Conservation (phyloP, 30 jellyfish, hydroid and myxozoan species). For the Nemopilema nomurai region DNA sequence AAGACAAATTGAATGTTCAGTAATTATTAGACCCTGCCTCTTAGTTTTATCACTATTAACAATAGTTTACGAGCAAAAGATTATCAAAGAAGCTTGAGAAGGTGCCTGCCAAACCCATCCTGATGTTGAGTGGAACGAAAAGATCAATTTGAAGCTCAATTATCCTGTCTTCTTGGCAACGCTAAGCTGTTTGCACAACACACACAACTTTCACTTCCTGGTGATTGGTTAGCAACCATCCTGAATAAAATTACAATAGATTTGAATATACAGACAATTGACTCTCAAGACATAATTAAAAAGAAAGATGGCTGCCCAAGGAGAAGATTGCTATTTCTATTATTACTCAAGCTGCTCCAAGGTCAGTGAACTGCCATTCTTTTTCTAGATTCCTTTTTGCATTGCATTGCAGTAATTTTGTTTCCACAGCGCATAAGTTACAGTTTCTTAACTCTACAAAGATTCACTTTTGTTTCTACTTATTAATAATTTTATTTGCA, state of each 20-base stretch:
- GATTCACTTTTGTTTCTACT: no score
- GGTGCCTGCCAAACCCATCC: no score
- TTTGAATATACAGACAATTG: not conserved
- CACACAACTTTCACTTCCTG: no score
- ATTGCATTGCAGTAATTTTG: no score
- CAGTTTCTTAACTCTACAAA: no score
- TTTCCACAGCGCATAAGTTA: no score
- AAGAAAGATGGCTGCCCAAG: slow-evolving; percentile 75
- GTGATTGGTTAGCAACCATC: no score
- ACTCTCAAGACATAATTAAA: not conserved
- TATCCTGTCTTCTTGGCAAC: not conserved
- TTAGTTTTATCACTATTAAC: not conserved
- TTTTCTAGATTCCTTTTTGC: no score
- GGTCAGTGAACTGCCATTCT: slow-evolving; percentile 44
- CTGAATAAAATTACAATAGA: not conserved
- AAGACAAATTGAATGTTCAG: not conserved
- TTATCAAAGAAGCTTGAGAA: not conserved
- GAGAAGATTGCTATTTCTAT: slow-evolving; percentile 95
- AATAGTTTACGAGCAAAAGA: not conserved
- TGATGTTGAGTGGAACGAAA: no score
- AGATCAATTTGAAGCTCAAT: no score
- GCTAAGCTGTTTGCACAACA: no score
- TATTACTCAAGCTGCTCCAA: slow-evolving; percentile 75
- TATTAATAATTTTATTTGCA: no score
- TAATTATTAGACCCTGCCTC: not conserved